Conservation (phyloP, 1,140 invertebrate species). For the Zaprionus gabonicus region DNA sequence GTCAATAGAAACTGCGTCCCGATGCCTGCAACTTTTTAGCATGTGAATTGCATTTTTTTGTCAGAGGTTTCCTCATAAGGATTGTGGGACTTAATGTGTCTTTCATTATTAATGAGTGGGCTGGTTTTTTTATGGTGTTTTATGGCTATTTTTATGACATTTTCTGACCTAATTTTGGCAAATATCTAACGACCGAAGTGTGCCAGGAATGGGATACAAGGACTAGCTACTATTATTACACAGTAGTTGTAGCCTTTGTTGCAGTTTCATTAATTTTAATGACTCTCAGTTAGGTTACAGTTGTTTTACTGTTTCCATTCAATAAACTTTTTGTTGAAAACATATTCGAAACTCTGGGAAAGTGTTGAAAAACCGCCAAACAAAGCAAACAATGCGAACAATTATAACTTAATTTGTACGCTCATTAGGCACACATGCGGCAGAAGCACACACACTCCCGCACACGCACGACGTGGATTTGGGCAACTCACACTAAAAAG, state of each 20-base stretch:
- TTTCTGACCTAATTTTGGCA: conserved; percentile 29
- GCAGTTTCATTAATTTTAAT: not conserved
- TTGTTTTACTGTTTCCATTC: not conserved
- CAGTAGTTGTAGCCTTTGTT: not conserved
- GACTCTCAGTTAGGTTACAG: not conserved
- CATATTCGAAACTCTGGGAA: conserved; percentile 32
- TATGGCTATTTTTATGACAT: conserved; percentile 65
- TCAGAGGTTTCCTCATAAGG: conserved; percentile 27
- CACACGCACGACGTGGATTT: not conserved
- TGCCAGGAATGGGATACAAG: conserved; percentile 27
- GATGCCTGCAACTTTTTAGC: conserved; percentile 56
- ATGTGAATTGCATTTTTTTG: conserved; percentile 47
- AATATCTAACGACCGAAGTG: conserved; percentile 48
- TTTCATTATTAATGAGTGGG: conserved; percentile 72
- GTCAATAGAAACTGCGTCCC: conserved; percentile 68
- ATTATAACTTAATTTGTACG: conserved; percentile 82
- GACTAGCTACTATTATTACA: not conserved
- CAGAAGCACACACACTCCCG: conserved; percentile 29
- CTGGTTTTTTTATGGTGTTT: conserved; percentile 45
- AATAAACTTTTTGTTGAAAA: conserved; percentile 41
- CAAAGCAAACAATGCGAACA: conserved; percentile 69
- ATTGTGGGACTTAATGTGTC: conserved; percentile 64
- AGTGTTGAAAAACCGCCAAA: conserved; percentile 47
- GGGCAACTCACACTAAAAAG: conserved; percentile 45
- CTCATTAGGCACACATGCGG: conserved; percentile 77